These are phyloP conservation scores for Spialia ferax DNA, from an alignment of 2,888 invertebrate genomes.

Conservation along the genomic window DNA sequence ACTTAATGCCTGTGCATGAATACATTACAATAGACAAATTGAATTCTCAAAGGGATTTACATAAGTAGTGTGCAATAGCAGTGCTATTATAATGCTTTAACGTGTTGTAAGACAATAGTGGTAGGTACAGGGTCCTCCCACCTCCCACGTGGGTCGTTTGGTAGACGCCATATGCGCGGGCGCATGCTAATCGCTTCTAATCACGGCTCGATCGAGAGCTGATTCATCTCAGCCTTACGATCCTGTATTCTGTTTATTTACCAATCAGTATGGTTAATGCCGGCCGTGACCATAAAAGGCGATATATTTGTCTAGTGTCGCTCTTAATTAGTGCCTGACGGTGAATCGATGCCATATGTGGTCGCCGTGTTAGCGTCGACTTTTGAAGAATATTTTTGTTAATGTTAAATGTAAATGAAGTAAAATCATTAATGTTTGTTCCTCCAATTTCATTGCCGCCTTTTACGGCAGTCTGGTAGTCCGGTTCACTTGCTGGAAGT, in stretches of 20 bases:
- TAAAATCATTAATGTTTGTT: slow-evolving; percentile 81
- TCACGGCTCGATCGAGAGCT: slow-evolving; percentile 81
- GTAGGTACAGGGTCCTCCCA: slow-evolving; percentile 71
- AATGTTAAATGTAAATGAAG: slow-evolving; percentile 76
- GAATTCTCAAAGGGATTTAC: slow-evolving; percentile 82
- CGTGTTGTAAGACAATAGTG: slow-evolving; percentile 81
- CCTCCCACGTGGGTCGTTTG: slow-evolving; percentile 74
- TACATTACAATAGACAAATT: slow-evolving; percentile 77
- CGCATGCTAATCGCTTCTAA: slow-evolving; percentile 83
- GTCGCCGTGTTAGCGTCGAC: slow-evolving; percentile 73
- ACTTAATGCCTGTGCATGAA: slow-evolving; percentile 73
- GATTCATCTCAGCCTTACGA: slow-evolving; percentile 76
- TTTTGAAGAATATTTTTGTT: slow-evolving; percentile 75
- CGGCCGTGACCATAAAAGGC: slow-evolving; percentile 78
- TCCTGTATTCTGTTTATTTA: slow-evolving; percentile 81
- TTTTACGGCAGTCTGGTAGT: slow-evolving; percentile 59
- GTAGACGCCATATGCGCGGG: slow-evolving; percentile 62
- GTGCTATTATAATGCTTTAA: slow-evolving; percentile 80
- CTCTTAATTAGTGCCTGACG: slow-evolving; percentile 80
- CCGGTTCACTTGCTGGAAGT: slow-evolving; percentile 10
- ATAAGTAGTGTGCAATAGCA: slow-evolving; percentile 82
- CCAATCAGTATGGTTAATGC: slow-evolving; percentile 79
- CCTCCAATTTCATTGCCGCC: slow-evolving; percentile 64
- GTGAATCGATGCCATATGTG: slow-evolving; percentile 81
- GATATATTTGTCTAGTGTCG: slow-evolving; percentile 83